A percentile compares a stretch with the other conserved stretches of the same genome.
Conservation (phyloP, 2,888 invertebrate genomes). For the Baronia brevicornis region DNA sequence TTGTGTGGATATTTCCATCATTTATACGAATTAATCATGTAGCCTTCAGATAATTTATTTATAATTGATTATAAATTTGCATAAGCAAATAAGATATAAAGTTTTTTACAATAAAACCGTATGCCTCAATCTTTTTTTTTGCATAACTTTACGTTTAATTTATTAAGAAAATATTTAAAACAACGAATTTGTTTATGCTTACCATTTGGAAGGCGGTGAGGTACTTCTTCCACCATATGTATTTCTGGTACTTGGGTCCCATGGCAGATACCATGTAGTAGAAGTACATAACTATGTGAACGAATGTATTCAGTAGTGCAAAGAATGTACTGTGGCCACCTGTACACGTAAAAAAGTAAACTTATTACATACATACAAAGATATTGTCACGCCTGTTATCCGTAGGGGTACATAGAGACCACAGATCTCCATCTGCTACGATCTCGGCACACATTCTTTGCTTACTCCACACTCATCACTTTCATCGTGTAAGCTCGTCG, state of each 20-base stretch:
- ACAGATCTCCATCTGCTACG: no score
- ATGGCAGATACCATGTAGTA: conserved; percentile 97
- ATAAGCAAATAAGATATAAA: background rate
- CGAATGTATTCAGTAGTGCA: conserved; percentile 93
- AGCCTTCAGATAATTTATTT: no score
- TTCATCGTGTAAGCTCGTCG: no score
- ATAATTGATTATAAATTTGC: no score
- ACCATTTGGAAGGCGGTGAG: conserved; percentile 97
- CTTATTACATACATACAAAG: no score
- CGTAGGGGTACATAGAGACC: no score
- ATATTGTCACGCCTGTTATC: no score
- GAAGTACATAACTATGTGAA: conserved; percentile 97
- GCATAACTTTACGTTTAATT: conserved; percentile 3
- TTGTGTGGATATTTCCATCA: no score
- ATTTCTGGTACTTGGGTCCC: conserved; percentile 94
- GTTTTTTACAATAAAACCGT: background rate
- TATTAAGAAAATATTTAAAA: conserved; percentile 2
- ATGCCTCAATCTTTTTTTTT: background rate
- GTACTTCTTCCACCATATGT: conserved; percentile 98
- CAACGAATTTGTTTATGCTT: conserved; percentile 31
- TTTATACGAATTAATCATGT: no score
- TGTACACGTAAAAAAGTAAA: no score
- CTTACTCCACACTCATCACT: no score
- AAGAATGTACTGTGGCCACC: conserved; percentile 98
- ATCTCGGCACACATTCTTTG: no score